These are phyloP conservation scores for Actinostola sp. DNA, from an alignment of 92 coral and sea anemone species.

Conservation along the genomic window DNA sequence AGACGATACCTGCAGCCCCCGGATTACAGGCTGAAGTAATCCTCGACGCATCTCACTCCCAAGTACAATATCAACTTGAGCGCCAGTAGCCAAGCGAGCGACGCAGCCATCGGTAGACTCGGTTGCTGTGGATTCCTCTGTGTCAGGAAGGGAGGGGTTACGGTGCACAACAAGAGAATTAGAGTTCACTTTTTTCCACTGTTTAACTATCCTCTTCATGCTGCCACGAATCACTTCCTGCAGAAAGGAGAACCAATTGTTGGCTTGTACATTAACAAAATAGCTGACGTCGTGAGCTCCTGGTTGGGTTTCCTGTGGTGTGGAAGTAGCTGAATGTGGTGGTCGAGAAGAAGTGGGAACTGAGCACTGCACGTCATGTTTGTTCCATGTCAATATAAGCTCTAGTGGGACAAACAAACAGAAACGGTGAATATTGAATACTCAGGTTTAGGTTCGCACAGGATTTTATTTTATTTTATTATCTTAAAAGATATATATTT, in stretches of 20 bases:
- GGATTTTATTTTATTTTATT: no score
- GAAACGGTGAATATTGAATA: background rate
- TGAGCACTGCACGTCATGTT: conserved; percentile 18
- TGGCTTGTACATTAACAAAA: background rate
- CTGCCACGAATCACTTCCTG: conserved; percentile 25
- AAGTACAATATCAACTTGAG: conserved; percentile 50
- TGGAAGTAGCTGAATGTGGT: conserved; percentile 18
- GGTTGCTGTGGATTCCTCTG: background rate
- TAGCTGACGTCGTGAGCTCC: background rate
- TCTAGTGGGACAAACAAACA: background rate
- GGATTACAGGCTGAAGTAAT: conserved; percentile 74
- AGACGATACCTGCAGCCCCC: conserved; percentile 64
- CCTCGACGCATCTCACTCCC: conserved; percentile 73
- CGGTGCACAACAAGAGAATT: conserved; percentile 23
- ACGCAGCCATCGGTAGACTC: conserved; percentile 27
- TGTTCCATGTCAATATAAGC: conserved; percentile 12
- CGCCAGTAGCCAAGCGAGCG: conserved; percentile 63
- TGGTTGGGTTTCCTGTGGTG: background rate
- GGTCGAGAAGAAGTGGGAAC: conserved; percentile 13
- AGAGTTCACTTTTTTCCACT: conserved; percentile 35
- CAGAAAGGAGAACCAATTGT: conserved; percentile 26
- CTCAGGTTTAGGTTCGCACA: no score
- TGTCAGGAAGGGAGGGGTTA: background rate
- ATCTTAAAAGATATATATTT: no score
- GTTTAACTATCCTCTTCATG: conserved; percentile 2